Base-by-base conservation (phyloP, 2,113 vertebrate genomes). In the Alethe castanea region DNA sequence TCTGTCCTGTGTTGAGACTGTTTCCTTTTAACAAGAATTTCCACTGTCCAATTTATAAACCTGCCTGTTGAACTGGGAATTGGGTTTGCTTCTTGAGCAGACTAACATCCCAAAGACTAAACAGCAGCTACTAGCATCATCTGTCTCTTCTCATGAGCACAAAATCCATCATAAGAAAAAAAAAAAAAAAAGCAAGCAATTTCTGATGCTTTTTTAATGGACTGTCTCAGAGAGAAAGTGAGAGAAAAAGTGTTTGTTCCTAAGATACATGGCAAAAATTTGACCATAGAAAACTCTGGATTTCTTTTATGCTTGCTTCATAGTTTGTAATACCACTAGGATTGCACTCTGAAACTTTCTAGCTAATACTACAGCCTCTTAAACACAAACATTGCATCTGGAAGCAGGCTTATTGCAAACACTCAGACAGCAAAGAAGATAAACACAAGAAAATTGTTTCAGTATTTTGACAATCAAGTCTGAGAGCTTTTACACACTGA, bases 141-240 rank as follows among this genome's bases (percentile, higher is more conserved):
- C 89, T 90, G 48, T 90, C 81, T 81, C 45, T 94, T 91, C 73
- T 64, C 36, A 38, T 59, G 76, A 91, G 59, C 33, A 81, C 61
- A 88, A 81, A 90, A 96, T 90, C 67, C 36, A 54, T 94, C 95
- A 96, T 64, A 74, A 91, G 65, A 70, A 29, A 93, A 88, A 17
- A 29, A 93, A 88, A 17, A 82, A 92, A 66, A 72, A 20, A 92
- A 87, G 17, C 28, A 61, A 82, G 77, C 28, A 71, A 79, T 78
- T 69, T 76, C 59, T 94, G 94, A 96, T 78, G 53, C 26, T 80
- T 90, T 96, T 97, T 92, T 36, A 96, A 97, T 95, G 88, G 97
- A 97, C 64, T 86, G 57, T 85, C 59, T 97, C 62, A 28, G 62
- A 73, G 48, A 80, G 66, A 16, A 40, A 36, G 40, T 3, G 26